Evolutionary conservation across 2,888 invertebrate genomes (phyloP).

Genomic region (Cerastis rubricosa): DNA sequence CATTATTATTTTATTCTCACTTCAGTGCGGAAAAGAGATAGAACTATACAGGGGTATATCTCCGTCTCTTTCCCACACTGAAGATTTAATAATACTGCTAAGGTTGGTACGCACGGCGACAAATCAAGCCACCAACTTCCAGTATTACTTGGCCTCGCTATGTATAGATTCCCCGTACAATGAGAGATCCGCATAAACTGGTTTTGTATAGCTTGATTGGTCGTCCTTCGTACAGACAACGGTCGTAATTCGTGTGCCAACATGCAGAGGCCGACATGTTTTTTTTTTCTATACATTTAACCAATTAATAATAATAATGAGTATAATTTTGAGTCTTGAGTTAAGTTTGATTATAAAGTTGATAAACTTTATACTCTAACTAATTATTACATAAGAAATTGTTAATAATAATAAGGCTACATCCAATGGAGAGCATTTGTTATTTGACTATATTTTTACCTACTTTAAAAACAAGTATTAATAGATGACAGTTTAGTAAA

Average conservation of each 20-base stretch:
- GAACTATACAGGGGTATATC: neutral
- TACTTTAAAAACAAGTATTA: constrained; percentile 12
- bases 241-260: neutral
- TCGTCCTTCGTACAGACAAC: neutral
- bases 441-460: constrained; percentile 3
- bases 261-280: neutral
- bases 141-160: too few species aligned
- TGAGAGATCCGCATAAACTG: too few species aligned
- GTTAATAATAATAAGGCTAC: neutral
- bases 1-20: neutral
- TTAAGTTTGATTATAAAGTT: too few species aligned
- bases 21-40: neutral
- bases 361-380: too few species aligned
- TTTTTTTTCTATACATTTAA: neutral
- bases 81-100: neutral
- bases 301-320: constrained; percentile 7
- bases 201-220: too few species aligned
- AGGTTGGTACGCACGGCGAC: too few species aligned
- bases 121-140: too few species aligned
- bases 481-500: neutral
- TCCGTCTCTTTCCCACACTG: neutral
- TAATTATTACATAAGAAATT: neutral
- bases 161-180: too few species aligned
- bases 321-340: constrained; percentile 12
- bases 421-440: constrained; percentile 10